phyloP scores from a whole-genome alignment of 2,797 vertebrate species.

The Malacoraja senta region DNA sequence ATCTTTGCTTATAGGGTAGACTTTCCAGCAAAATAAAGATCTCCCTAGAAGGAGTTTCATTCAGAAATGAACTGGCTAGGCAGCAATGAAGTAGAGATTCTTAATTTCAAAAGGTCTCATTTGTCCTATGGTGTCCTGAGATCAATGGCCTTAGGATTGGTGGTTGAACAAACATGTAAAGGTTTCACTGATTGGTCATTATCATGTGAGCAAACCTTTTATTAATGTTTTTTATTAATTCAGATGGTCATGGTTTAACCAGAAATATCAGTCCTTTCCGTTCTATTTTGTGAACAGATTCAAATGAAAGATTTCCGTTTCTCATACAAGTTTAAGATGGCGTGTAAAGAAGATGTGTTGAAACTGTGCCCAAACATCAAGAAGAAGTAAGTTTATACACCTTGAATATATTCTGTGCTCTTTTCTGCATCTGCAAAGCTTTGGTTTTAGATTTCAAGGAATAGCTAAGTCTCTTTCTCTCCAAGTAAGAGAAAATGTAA shows the following conservation, averaged over 20 bases:
- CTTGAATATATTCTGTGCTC: background rate
- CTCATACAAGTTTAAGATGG: constrained; percentile 97
- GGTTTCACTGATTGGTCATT: background rate
- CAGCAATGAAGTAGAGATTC: background rate
- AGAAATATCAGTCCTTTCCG: background rate
- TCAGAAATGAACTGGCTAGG: background rate
- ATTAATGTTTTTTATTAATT: background rate
- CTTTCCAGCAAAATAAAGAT: background rate
- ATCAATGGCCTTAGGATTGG: background rate
- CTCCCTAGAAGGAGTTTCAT: background rate
- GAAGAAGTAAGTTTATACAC: constrained; percentile 74
- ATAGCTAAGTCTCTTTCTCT: too few species aligned
- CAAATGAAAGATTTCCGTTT: constrained; percentile 97
- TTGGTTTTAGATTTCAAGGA: background rate
- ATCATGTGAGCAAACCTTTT: background rate
- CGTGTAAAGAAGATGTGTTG: constrained; percentile 94
- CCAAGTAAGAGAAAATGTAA: too few species aligned
- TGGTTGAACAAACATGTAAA: too few species aligned
- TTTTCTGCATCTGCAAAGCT: background rate
- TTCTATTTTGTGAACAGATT: constrained; percentile 59
- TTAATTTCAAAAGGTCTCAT: constrained; percentile 1
- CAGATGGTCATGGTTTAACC: background rate
- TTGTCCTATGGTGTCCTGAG: background rate
- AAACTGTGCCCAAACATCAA: constrained; percentile 96
- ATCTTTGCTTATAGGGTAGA: background rate